These are phyloP conservation scores for Arvicanthis niloticus DNA, from an alignment of 2,113 vertebrate genomes.

Conservation along the genomic window DNA sequence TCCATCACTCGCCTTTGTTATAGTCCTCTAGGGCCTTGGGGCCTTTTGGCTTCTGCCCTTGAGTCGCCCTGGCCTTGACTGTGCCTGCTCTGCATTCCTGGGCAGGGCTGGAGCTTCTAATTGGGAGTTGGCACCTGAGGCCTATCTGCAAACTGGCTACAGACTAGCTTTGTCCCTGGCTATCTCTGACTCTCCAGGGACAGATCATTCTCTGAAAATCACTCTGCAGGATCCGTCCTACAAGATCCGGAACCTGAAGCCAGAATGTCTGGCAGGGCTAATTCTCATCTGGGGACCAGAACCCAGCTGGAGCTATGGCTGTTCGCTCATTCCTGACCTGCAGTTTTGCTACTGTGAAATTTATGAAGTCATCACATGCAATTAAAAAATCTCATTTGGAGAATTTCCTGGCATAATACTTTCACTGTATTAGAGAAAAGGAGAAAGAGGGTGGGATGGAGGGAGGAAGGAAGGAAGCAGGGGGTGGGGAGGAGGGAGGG, in stretches of 20 bases:
- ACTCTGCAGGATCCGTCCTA: background rate
- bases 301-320: background rate
- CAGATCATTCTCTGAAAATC: background rate
- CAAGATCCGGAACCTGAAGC: background rate
- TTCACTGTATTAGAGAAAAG: background rate
- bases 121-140: background rate
- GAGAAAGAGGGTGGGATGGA: background rate
- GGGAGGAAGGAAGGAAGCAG: background rate
- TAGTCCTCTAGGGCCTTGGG: slow-evolving; percentile 46
- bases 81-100: background rate
- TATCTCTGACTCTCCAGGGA: background rate
- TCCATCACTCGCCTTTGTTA: background rate
- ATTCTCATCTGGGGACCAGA: slow-evolving; percentile 19
- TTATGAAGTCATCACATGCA: slow-evolving; percentile 35
- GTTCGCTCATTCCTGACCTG: slow-evolving; percentile 44
- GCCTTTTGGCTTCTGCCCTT: slow-evolving; percentile 54
- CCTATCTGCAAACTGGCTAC: no score
- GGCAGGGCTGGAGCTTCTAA: slow-evolving; percentile 23
- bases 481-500: background rate
- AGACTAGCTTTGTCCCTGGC: background rate
- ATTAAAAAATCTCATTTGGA: slow-evolving; percentile 38
- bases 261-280: background rate
- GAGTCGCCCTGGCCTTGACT: slow-evolving; percentile 2
- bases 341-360: slow-evolving; percentile 52
- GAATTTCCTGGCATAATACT: background rate